These are phyloP conservation scores for Panthera leo DNA, from an alignment of 2,113 vertebrate genomes.

Conservation along the genomic window DNA sequence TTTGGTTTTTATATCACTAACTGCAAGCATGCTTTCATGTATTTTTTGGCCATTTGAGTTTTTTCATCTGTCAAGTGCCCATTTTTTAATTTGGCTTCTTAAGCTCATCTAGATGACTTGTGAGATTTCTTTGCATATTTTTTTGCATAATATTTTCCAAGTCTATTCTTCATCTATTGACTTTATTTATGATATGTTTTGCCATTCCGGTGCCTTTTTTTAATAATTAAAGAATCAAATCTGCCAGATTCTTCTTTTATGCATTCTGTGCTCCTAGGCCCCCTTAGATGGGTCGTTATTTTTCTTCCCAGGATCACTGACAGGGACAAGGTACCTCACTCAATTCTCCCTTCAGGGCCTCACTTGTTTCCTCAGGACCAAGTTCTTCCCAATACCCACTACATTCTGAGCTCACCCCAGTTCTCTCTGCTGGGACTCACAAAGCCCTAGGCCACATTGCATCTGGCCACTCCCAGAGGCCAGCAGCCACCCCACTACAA, in stretches of 20 bases:
- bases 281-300: background rate
- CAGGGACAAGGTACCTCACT: background rate
- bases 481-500: background rate
- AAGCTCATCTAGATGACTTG: background rate
- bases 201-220: background rate
- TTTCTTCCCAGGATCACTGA: background rate
- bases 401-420: background rate
- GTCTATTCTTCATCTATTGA: background rate
- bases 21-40: too few relatives aligned
- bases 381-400: background rate
- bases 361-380: background rate
- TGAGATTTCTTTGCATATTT: background rate
- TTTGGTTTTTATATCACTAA: background rate
- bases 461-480: background rate
- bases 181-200: background rate
- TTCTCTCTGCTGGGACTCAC: too few relatives aligned
- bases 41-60: background rate
- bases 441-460: background rate
- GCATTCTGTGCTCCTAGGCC: background rate
- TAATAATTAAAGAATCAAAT: background rate
- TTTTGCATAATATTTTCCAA: background rate
- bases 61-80: background rate
- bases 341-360: too few relatives aligned
- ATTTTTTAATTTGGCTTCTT: background rate
- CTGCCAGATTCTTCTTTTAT: background rate